Conservation (phyloP, 2,797 vertebrate genomes). For the Acanthiza pusilla region DNA sequence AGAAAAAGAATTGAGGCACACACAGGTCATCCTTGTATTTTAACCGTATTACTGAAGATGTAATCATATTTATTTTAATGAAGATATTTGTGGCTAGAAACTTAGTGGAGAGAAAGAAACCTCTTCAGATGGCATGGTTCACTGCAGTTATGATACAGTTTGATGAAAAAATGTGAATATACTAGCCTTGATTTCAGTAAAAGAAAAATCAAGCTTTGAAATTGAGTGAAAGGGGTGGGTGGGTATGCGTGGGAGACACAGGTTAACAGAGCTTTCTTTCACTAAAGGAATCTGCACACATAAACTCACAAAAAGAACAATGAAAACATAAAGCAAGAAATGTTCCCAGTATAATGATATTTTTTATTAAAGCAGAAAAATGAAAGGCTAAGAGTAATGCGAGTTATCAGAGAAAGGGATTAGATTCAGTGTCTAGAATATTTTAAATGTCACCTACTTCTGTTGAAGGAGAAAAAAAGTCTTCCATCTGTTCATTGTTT, state of each 20-base stretch:
- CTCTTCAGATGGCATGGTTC: neutral
- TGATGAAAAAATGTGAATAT: neutral
- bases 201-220: neutral
- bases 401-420: constrained; percentile 10
- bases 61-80: neutral
- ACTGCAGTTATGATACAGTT: neutral
- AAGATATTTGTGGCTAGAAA: neutral
- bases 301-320: neutral
- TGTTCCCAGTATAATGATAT: neutral
- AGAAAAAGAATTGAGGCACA: neutral
- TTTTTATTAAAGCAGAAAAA: constrained; percentile 47
- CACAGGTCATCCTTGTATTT: neutral
- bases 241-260: neutral
- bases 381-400: neutral
- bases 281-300: neutral
- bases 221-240: neutral
- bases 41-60: fast-evolving
- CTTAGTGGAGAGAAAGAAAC: neutral
- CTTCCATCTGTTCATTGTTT: constrained; percentile 39
- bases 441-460: constrained; percentile 8
- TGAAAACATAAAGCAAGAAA: neutral
- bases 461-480: neutral
- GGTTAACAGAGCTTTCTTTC: neutral
- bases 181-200: neutral
- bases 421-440: constrained; percentile 23